Percentiles rank a stretch among this genome's conserved stretches.
phyloP scores from a whole-genome alignment of 2,888 invertebrate genomes.

The Tridacna crocea region DNA sequence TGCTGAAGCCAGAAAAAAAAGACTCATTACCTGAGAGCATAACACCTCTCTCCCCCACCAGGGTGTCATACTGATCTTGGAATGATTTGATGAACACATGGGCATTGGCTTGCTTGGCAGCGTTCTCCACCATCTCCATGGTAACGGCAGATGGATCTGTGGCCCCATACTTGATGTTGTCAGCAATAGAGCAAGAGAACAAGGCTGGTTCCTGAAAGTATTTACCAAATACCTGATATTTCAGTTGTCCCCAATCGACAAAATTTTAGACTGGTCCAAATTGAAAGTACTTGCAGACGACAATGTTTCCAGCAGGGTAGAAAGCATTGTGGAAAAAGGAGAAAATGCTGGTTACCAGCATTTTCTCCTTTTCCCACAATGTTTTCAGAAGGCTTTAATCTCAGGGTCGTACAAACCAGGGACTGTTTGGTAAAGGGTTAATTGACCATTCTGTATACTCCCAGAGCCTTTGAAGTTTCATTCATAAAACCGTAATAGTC shows the following conservation, averaged over 20 bases:
- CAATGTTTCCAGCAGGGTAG: not conserved
- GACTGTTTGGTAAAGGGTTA: no score
- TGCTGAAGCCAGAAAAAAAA: no score
- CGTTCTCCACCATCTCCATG: slow-evolving; percentile 87
- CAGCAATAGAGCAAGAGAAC: slow-evolving; percentile 94
- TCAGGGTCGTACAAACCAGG: no score
- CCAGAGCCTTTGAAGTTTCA: no score
- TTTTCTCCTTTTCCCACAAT: not conserved
- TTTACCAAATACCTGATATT: no score
- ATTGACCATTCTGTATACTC: no score
- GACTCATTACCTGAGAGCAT: slow-evolving; percentile 91
- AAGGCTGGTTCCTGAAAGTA: slow-evolving; percentile 92
- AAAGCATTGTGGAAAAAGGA: not conserved
- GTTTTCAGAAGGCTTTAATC: not conserved
- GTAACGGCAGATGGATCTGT: slow-evolving; percentile 84
- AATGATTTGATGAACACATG: slow-evolving; percentile 89
- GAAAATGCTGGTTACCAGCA: not conserved
- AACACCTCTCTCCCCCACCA: slow-evolving; percentile 95
- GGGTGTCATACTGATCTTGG: slow-evolving; percentile 91
- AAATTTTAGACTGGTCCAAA: no score
- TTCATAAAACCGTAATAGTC: no score
- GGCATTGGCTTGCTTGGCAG: slow-evolving; percentile 93
- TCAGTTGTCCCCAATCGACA: no score
- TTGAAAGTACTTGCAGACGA: not conserved
- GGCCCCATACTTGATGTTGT: slow-evolving; percentile 91